Evolutionary conservation across 2,113 vertebrate genomes (phyloP), one percentile per base, ranked within the genome.

Genomic region (Proterorhinus semilunaris): DNA sequence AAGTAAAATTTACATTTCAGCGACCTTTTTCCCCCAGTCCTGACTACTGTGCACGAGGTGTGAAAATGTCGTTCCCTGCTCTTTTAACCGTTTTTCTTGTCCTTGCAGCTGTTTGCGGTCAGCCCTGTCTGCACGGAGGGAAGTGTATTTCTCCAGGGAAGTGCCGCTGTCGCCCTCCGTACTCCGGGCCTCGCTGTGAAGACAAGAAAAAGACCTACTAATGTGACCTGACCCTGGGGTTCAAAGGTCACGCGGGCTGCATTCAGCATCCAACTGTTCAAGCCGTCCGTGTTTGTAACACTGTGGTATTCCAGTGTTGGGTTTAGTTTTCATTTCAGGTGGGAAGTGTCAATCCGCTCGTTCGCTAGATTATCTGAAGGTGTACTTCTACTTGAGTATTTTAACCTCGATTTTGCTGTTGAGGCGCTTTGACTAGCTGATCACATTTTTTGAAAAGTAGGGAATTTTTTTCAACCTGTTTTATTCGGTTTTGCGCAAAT

Each of bases 141-240:
- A 96, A 96, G 83, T 95, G 95, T 66, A 79, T 95, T 59, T 92
- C 94, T 46, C 94, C 95, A 0, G 82, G 94, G 0, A 87, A 90
- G 53, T 96, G 95, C 53, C 88, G 92, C 67, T 95, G 94, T 71
- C 93, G 91, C 8, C 76, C 80, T 27, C 88, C 85, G 0, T 94
- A 88, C 83, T 92, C 87, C 9, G 94, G 94, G 53, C 83, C 85
- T 0, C 93, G 81, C 77, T 95, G 94, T 4, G 89, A 90, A 47
- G 92, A 94, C 78, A 94, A 84, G 76, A 93, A 87, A 52, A 93
- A 93, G 74, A 68, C 21, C 51, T 55, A 83, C 72, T 92, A 74
- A 86, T 53, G 69, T 78, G 63, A 80, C 44, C 17, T 55, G 53
- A 42, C 55, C 49, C 2, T 46, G 21, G n/a, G 50, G 62, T 76